These are phyloP conservation scores for Fregata magnificens DNA, from an alignment of 2,113 vertebrate genomes.

Conservation along the genomic window DNA sequence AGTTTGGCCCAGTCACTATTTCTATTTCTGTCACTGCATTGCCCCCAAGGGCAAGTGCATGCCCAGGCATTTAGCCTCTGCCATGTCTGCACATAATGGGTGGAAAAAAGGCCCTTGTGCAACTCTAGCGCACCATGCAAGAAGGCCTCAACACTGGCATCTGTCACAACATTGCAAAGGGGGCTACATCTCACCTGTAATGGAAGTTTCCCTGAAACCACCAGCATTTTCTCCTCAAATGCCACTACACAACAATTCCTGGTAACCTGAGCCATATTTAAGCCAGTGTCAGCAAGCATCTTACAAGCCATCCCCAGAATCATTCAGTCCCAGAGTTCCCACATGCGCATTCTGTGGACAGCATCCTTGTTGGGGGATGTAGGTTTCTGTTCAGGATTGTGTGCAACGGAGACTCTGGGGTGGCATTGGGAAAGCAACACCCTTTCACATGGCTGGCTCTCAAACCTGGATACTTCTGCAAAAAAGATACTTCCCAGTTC, in stretches of 20 bases:
- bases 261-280: neutral
- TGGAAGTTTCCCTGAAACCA: neutral
- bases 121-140: neutral
- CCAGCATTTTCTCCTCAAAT: neutral
- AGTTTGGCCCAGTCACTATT: neutral
- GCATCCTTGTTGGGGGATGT: neutral
- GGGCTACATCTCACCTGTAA: neutral
- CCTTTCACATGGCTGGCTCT: neutral
- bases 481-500: neutral
- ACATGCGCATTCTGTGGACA: neutral
- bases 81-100: rapidly evolving
- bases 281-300: neutral
- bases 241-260: neutral
- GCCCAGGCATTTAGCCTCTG: neutral
- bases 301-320: neutral
- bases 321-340: rapidly evolving
- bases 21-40: neutral
- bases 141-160: neutral
- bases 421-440: neutral
- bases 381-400: neutral
- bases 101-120: neutral
- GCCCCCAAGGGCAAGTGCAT: neutral
- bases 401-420: neutral
- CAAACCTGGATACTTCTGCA: neutral
- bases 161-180: neutral